These are phyloP conservation scores for Alexandromys fortis DNA, from an alignment of 2,113 vertebrate genomes.

Conservation along the genomic window DNA sequence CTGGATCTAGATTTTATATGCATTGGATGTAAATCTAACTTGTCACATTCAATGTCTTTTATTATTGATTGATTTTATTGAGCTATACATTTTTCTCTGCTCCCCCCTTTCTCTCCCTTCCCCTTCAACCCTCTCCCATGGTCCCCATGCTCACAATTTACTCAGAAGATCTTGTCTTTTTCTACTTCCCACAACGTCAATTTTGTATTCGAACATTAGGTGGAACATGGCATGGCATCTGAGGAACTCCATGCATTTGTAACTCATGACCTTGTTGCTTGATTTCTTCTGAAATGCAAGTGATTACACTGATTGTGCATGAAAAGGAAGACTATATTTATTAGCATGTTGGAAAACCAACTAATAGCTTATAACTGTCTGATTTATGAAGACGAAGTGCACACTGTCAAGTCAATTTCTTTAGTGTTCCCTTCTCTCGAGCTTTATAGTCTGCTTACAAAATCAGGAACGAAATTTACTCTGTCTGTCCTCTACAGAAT, in stretches of 20 bases:
- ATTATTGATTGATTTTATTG: too few species aligned
- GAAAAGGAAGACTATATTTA: background rate
- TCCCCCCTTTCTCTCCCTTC: too few species aligned
- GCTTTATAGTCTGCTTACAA: background rate
- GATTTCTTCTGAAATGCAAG: slow-evolving; percentile 3
- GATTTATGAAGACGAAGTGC: background rate
- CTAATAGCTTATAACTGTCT: background rate
- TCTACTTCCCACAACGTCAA: too few species aligned
- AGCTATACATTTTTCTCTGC: too few species aligned
- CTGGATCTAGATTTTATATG: background rate
- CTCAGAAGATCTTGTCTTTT: too few species aligned
- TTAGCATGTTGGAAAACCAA: background rate
- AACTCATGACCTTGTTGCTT: background rate
- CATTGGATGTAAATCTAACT: background rate
- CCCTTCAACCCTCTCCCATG: too few species aligned
- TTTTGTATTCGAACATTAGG: background rate
- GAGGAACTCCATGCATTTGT: background rate
- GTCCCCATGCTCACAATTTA: too few species aligned
- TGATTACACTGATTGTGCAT: background rate
- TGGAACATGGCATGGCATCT: background rate
- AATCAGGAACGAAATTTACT: slow-evolving; percentile 54
- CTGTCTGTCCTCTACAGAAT: slow-evolving; percentile 87
- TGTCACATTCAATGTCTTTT: background rate
- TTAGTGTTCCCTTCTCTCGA: slow-evolving; percentile 1
- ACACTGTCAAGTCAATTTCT: background rate